A percentile compares a stretch with the other conserved stretches of the same genome.
These are phyloP conservation scores for Drosophila siamana DNA, from an alignment of 2,888 invertebrate genomes.

Conservation along the genomic window DNA sequence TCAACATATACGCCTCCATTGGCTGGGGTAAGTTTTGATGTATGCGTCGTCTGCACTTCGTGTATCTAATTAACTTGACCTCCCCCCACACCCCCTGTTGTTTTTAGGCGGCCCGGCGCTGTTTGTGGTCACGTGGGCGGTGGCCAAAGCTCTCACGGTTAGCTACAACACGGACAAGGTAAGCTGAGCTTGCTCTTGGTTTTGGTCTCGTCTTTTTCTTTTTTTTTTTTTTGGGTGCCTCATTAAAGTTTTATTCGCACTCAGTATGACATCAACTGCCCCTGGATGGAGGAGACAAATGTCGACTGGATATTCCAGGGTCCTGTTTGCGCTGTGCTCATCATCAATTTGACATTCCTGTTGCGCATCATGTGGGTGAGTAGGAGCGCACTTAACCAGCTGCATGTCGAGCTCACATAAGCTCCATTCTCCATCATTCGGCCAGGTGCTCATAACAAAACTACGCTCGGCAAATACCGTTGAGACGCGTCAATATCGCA, in stretches of 20 bases:
- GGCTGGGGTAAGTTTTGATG: slow-evolving; percentile 93
- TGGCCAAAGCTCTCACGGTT: slow-evolving; percentile 83
- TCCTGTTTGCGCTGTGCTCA: slow-evolving; percentile 92
- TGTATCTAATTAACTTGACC: slow-evolving; percentile 32
- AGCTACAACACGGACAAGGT: slow-evolving; percentile 79
- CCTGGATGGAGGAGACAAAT: slow-evolving; percentile 92
- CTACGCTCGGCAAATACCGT: slow-evolving; percentile 95
- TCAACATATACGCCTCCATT: slow-evolving; percentile 92
- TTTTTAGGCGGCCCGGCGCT: slow-evolving; percentile 83
- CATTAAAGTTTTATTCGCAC: slow-evolving; percentile 34
- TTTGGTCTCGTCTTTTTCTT: too few species aligned
- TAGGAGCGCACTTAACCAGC: slow-evolving; percentile 50
- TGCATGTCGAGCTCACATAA: neutral
- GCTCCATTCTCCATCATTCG: neutral
- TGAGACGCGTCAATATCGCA: slow-evolving; percentile 95
- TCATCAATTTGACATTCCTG: slow-evolving; percentile 93
- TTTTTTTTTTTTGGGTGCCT: slow-evolving; percentile 6
- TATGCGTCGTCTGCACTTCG: slow-evolving; percentile 8
- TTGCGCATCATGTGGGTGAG: slow-evolving; percentile 95
- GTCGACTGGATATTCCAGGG: slow-evolving; percentile 96
- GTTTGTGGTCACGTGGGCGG: slow-evolving; percentile 83
- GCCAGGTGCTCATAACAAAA: slow-evolving; percentile 95
- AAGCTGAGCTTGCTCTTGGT: too few species aligned
- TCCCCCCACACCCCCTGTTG: neutral
- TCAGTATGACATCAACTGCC: slow-evolving; percentile 88